Evolutionary conservation across 2,888 invertebrate genomes (phyloP).

Genomic region (Sisyra nigra): DNA sequence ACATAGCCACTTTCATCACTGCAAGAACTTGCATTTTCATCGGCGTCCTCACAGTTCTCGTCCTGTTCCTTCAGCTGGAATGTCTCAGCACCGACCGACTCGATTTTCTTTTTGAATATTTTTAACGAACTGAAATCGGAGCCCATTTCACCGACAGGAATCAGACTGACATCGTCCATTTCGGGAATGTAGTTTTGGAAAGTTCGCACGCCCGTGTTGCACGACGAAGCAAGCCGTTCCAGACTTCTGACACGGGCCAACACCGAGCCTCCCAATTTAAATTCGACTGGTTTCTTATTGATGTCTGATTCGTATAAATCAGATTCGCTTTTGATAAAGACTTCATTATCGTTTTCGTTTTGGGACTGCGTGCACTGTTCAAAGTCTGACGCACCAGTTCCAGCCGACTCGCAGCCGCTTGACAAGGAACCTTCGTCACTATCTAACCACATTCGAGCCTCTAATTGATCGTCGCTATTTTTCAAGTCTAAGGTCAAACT

Average conservation of each 20-base stretch:
- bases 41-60: slow-evolving; percentile 26
- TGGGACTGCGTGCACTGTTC: slow-evolving; percentile 20
- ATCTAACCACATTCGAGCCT: slow-evolving; percentile 26
- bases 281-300: slow-evolving; percentile 17
- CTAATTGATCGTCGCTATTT: not conserved
- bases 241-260: slow-evolving; percentile 21
- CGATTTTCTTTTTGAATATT: slow-evolving; percentile 24
- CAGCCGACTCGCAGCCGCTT: slow-evolving; percentile 67
- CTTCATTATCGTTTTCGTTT: slow-evolving; percentile 13
- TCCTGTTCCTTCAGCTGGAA: slow-evolving; percentile 18
- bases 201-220: slow-evolving; percentile 9
- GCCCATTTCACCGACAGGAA: slow-evolving; percentile 26
- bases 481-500: not conserved
- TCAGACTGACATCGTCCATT: slow-evolving; percentile 25
- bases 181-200: slow-evolving; percentile 18
- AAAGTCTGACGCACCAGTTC: slow-evolving; percentile 46
- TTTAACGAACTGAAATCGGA: slow-evolving; percentile 26
- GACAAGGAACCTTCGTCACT: slow-evolving; percentile 63
- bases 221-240: slow-evolving; percentile 18
- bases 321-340: slow-evolving; percentile 15
- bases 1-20: slow-evolving; percentile 88
- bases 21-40: slow-evolving; percentile 54
- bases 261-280: slow-evolving; percentile 27
- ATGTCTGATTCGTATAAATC: slow-evolving; percentile 19
- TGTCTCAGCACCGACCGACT: slow-evolving; percentile 10